Evolutionary conservation across 2,888 invertebrate genomes (phyloP).

Genomic region (Spodoptera picta): DNA sequence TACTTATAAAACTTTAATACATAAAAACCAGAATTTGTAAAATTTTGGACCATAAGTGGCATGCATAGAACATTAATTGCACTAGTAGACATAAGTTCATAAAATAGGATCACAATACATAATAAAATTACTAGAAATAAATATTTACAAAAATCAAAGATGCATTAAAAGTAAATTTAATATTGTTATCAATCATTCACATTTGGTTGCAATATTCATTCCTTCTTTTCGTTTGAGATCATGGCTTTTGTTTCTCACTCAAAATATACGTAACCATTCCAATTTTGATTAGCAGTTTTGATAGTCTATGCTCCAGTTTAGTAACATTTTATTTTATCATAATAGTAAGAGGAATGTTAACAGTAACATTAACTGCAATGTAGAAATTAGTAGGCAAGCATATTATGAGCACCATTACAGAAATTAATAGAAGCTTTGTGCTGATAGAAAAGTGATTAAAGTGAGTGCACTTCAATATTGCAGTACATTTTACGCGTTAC

Average conservation of each 20-base stretch:
- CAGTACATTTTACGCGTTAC: constrained; percentile 10
- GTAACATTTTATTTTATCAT: constrained; percentile 26
- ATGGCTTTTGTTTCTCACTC: constrained; percentile 59
- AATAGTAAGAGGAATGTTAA: constrained; percentile 53
- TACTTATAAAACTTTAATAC: constrained; percentile 25
- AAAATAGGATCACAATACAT: constrained; percentile 43
- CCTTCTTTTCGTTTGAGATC: constrained; percentile 69
- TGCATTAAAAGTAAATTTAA: constrained; percentile 35
- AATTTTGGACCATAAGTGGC: constrained; percentile 29
- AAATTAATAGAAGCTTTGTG: constrained; percentile 35
- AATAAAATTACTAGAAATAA: constrained; percentile 50
- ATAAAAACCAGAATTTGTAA: constrained; percentile 16
- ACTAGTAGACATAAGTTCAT: constrained; percentile 38
- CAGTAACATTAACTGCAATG: constrained; percentile 35
- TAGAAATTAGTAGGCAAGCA: constrained; percentile 21
- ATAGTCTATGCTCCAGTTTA: constrained; percentile 56
- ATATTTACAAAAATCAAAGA: constrained; percentile 62
- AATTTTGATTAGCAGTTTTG: constrained; percentile 46
- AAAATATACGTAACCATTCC: constrained; percentile 25
- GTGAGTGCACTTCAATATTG: constrained; percentile 25
- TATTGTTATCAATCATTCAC: constrained; percentile 47
- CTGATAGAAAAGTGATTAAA: constrained; percentile 17
- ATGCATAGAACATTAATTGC: constrained; percentile 38
- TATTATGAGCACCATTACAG: constrained; percentile 19
- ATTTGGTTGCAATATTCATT: constrained; percentile 54